A percentile compares a stretch with the other conserved stretches of the same genome.
phyloP scores from a whole-genome alignment of 2,888 invertebrate genomes.

The Acronicta psi region DNA sequence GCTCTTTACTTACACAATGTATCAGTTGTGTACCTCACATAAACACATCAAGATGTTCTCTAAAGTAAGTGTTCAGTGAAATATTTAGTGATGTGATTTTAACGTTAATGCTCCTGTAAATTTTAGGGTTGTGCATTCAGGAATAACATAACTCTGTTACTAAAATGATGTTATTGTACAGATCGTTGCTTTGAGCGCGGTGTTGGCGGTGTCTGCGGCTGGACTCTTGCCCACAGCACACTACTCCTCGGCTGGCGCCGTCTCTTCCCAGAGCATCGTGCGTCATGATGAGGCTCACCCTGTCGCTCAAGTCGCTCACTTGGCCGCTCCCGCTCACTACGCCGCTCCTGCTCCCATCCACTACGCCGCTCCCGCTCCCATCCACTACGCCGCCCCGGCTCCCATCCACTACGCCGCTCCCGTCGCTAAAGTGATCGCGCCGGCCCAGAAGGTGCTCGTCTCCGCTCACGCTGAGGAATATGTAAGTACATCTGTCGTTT shows the following conservation, averaged over 20 bases:
- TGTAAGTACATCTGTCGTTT: conserved; percentile 60
- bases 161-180: conserved; percentile 55
- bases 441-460: conserved; percentile 61
- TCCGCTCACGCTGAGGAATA: conserved; percentile 72
- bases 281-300: conserved; percentile 72
- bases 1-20: conserved; percentile 61
- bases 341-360: conserved; percentile 55
- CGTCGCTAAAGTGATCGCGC: conserved; percentile 63
- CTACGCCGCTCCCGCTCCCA: conserved; percentile 54
- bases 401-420: conserved; percentile 66
- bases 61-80: conserved; percentile 72
- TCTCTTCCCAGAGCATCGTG: conserved; percentile 77
- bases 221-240: conserved; percentile 78
- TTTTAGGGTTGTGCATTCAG: not conserved
- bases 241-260: conserved; percentile 78
- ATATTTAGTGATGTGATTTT: not conserved
- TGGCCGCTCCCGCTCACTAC: conserved; percentile 58
- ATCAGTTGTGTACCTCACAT: conserved; percentile 70
- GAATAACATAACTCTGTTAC: not conserved
- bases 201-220: conserved; percentile 79
- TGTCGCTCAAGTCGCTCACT: conserved; percentile 55
- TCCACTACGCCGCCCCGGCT: conserved; percentile 64
- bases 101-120: not conserved
- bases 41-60: conserved; percentile 76
- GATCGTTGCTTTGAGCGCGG: conserved; percentile 76